Conservation (phyloP, 1,140 invertebrate genomes). For the Mercenaria mercenaria region DNA sequence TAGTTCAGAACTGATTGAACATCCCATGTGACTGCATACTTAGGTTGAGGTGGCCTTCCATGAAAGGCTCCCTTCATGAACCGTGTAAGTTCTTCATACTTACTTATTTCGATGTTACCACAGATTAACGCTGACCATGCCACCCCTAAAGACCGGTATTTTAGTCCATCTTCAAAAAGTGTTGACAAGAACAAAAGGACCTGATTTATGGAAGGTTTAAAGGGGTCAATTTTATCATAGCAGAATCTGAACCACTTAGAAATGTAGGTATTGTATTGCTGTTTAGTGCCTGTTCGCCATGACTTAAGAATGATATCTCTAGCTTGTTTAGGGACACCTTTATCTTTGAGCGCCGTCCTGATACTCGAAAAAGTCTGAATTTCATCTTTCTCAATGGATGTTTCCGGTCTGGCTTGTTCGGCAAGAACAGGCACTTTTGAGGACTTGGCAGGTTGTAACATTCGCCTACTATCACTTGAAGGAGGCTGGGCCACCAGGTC, state of each 20-base stretch:
- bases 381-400: conserved; percentile 9
- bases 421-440: neutral
- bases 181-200: neutral
- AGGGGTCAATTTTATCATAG: neutral
- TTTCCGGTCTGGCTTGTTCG: conserved; percentile 7
- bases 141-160: neutral
- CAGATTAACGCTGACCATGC: neutral
- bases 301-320: conserved; percentile 1
- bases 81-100: neutral
- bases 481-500: conserved; percentile 7
- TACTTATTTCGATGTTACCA: neutral
- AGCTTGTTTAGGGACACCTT: neutral
- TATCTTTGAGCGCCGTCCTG: neutral
- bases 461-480: neutral
- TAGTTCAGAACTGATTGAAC: neutral
- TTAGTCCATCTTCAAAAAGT: neutral
- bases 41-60: neutral
- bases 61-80: conserved; percentile 19
- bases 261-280: conserved; percentile 7
- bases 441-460: conserved; percentile 4
- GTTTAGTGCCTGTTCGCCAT: neutral
- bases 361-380: conserved; percentile 22
- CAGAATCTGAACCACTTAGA: neutral
- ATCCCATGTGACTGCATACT: neutral
- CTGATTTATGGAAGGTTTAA: neutral